These are phyloP conservation scores for Tyrannus savana DNA, from an alignment of 2,113 vertebrate species.

Conservation along the genomic window DNA sequence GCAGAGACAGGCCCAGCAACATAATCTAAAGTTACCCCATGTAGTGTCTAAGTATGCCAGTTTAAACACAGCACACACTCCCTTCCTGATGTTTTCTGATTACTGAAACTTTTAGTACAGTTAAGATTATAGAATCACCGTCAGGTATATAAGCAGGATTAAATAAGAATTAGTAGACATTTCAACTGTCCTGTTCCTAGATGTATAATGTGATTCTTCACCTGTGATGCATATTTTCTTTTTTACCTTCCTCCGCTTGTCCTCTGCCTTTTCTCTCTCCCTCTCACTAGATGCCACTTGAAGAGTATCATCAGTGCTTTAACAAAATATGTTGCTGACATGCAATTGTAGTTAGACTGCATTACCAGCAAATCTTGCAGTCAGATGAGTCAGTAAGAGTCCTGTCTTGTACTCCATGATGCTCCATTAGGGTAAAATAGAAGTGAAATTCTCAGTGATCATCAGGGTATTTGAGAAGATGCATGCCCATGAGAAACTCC, in stretches of 20 bases:
- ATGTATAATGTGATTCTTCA: neutral
- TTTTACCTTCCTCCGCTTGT: neutral
- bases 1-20: neutral
- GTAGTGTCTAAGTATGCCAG: neutral
- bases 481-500: neutral
- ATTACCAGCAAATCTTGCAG: neutral
- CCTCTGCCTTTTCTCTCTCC: neutral
- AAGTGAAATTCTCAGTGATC: neutral
- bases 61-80: neutral
- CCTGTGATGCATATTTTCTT: neutral
- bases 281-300: neutral
- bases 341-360: neutral
- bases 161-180: neutral
- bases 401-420: neutral
- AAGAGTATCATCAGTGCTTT: neutral
- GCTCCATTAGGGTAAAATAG: neutral
- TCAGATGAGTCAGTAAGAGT: neutral
- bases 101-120: neutral
- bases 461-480: neutral
- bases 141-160: neutral
- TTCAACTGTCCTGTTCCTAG: neutral
- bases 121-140: neutral
- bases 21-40: neutral
- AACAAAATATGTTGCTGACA: neutral
- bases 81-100: neutral